These are phyloP conservation scores for Stegastes partitus DNA, from an alignment of 2,113 vertebrate species.

Conservation along the genomic window DNA sequence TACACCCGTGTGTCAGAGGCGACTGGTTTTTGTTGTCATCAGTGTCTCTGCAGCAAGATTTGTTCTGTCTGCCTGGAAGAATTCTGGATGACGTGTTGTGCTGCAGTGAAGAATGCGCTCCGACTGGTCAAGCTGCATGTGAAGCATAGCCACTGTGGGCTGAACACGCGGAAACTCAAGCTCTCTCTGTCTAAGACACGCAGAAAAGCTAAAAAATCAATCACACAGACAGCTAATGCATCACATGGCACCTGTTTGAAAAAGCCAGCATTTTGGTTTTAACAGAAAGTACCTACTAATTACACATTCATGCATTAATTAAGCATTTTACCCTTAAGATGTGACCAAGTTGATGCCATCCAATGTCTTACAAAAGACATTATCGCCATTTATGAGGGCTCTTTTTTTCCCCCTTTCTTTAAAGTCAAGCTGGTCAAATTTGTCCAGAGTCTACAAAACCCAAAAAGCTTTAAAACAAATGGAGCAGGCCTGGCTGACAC, in stretches of 20 bases:
- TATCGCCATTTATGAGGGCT: background rate
- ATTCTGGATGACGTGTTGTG: slow-evolving; percentile 48
- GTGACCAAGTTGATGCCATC: background rate
- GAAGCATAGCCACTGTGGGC: slow-evolving; percentile 47
- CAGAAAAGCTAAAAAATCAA: background rate
- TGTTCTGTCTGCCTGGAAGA: slow-evolving; percentile 12
- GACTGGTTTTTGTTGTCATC: slow-evolving; percentile 41
- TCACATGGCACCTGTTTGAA: background rate
- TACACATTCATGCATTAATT: background rate
- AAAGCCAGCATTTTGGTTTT: background rate
- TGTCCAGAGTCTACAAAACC: background rate
- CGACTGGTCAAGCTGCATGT: slow-evolving; percentile 68
- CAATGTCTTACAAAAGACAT: slow-evolving; percentile 7
- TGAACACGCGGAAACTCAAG: slow-evolving; percentile 15
- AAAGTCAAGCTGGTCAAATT: background rate
- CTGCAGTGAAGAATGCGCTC: slow-evolving; percentile 58
- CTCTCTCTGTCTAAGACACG: background rate
- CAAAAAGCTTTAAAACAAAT: slow-evolving; percentile 16
- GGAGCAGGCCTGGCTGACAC: slow-evolving; percentile 26
- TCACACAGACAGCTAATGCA: background rate
- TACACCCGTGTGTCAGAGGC: background rate
- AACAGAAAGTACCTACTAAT: too few relatives aligned
- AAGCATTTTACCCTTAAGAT: background rate
- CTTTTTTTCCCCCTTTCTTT: background rate
- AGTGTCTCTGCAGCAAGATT: background rate